These are phyloP conservation scores for Notodonta dromedarius DNA, from an alignment of 2,888 invertebrate species.

Conservation along the genomic window DNA sequence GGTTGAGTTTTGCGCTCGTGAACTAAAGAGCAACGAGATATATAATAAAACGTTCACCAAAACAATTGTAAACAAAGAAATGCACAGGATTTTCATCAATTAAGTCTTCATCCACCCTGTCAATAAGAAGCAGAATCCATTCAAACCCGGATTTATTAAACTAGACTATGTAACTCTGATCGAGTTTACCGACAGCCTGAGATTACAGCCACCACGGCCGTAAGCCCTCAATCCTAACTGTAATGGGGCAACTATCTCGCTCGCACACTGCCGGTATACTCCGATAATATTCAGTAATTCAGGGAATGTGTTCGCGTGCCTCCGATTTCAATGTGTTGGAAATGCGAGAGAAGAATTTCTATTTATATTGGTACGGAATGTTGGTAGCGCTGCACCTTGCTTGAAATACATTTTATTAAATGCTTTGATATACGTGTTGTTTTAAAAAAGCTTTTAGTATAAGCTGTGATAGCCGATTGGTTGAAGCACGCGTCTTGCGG, in stretches of 20 bases:
- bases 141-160: too few relatives aligned
- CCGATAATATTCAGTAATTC: constrained; percentile 13
- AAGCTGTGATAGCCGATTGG: too few relatives aligned
- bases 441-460: background rate
- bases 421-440: background rate
- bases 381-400: background rate
- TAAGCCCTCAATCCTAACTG: constrained; percentile 48
- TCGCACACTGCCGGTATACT: constrained; percentile 22
- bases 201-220: constrained; percentile 34
- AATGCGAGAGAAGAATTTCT: constrained; percentile 4
- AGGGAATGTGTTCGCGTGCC: constrained; percentile 8
- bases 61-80: too few relatives aligned
- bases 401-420: constrained; percentile 1
- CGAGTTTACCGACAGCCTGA: constrained; percentile 32
- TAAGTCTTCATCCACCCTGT: background rate
- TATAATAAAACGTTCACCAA: too few relatives aligned
- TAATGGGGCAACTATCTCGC: constrained; percentile 39
- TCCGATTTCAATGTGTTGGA: constrained; percentile 7
- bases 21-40: too few relatives aligned
- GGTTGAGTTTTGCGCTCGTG: too few relatives aligned
- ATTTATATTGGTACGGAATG: constrained; percentile 4
- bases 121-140: too few relatives aligned
- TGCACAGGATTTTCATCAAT: too few relatives aligned
- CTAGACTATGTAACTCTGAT: constrained; percentile 22
- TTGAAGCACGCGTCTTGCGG: too few relatives aligned